Evolutionary conservation across 2,113 vertebrate genomes (phyloP), one percentile per base, ranked within the genome.

Genomic region (Phodopus roborovskii): DNA sequence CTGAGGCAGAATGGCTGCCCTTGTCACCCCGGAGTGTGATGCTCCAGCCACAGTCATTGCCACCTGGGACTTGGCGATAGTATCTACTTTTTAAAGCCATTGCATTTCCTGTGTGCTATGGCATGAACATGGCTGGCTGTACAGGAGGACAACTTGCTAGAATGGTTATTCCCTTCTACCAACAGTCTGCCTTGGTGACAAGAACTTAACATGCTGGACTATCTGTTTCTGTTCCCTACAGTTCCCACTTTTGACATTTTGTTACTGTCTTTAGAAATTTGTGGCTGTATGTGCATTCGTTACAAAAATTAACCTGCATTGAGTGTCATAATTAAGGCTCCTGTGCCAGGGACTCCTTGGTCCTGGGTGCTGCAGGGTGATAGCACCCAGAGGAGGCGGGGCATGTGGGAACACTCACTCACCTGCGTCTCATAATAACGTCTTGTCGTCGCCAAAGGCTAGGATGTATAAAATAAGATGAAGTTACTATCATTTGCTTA

Each of bases 401-500:
- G 30, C 4, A 3, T 45, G 39, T 60, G 0, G 19, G 77, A 13
- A 36, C 85, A 4, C 19, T 88, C 39, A 0, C 77, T 74, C 91
- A 68, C 6, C 87, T 33, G 62, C 53, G 8, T 81, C 95, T 66
- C 56, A 58, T 75, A 71, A 94, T 83, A 92, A 24, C 68, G 79
- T n/a, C 42, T 39, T 83, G 94, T 83, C 22, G 36, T 91, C 79
- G 36, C 28, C 45, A 39, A 45, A 70, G 84, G 86, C 74, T 60
- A 79, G 77, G 58, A 24, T 68, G 42, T 66, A 95, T 64, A 79
- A 93, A 94, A 90, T 75, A 66, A 88, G 85, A 82, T 24, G 62
- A 70, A 95, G 92, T 92, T 96, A 95, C 96, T 97, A 93, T 70
- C 22, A 1, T 82, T 94, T 91, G 86, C 95, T 93, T 95, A 94